Evolutionary conservation across 2,888 invertebrate genomes (phyloP), one percentile per base, ranked within the genome.

Genomic region (Hipparchia semele): DNA sequence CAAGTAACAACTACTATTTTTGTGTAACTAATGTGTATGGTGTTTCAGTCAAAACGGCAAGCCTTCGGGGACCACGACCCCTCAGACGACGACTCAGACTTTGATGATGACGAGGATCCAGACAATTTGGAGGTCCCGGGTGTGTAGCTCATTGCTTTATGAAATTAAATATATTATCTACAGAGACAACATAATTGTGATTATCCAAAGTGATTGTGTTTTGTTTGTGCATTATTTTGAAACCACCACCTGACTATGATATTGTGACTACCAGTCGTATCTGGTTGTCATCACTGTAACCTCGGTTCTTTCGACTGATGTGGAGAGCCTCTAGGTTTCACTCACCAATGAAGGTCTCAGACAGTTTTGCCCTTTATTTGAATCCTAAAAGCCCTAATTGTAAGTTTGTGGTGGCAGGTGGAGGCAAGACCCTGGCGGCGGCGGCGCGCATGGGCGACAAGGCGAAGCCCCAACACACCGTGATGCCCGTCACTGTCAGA

Each of bases 81-180:
- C 1, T 93, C 94, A 1, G 94, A 94, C 72, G 94, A 92, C 72
- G 93, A 92, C 74, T 94, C 94, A 54, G 97, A 97, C 86, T 97
- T 97, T 83, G 97, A 97, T 86, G 97, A 97, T 82, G 97, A 97
- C 87, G 98, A 97, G 81, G 98, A 98, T 94, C 98, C 98, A 73
- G 98, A 98, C 89, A 97, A 97, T 92, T 96, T 98, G 90, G 97
- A 98, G 95, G 98, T 98, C 62, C 98, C 98, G 87, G 98, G 98
- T 97, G 89, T 53, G 61, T 75, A 71, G 72, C n/a, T 59, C 23
- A 6, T 13, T 61, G 5, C 5, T 10, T 59, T 12, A 51, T 51
- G 59, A n/a, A 13, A 6, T 13, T 6, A 56, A 56, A n/a, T 6
- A 5, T 5, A 12, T n/a, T 49, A 6, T 39, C 49, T 49, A 49